Evolutionary conservation across 2,888 invertebrate genomes (phyloP).

Genomic region (Neoascia interrupta): DNA sequence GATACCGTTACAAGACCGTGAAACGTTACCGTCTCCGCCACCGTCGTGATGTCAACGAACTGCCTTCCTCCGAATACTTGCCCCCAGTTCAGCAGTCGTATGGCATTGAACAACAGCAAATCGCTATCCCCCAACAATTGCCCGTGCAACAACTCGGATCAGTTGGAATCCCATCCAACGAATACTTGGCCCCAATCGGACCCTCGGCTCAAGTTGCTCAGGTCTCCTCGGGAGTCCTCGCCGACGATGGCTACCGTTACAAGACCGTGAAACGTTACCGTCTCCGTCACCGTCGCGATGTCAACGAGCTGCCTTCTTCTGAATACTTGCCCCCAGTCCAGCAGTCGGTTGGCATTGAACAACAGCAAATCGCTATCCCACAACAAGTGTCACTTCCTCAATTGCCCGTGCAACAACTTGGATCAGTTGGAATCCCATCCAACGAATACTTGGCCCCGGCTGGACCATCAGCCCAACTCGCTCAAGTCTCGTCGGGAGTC

Average conservation of each 20-base stretch:
- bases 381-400: neutral
- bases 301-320: slow-evolving; percentile 70
- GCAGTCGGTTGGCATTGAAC: neutral
- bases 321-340: slow-evolving; percentile 56
- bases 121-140: neutral
- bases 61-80: slow-evolving; percentile 73
- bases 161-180: slow-evolving; percentile 17
- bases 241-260: slow-evolving; percentile 66
- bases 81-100: slow-evolving; percentile 33
- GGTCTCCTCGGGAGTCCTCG: slow-evolving; percentile 32
- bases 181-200: slow-evolving; percentile 48
- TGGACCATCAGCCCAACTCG: slow-evolving; percentile 13
- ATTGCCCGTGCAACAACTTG: neutral
- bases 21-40: slow-evolving; percentile 58
- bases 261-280: slow-evolving; percentile 49
- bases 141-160: neutral
- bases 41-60: slow-evolving; percentile 76
- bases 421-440: slow-evolving; percentile 3
- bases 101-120: neutral
- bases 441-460: slow-evolving; percentile 51
- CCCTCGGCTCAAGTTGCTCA: slow-evolving; percentile 31
- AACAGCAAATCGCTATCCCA: neutral
- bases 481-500: slow-evolving; percentile 11
- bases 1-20: slow-evolving; percentile 64
- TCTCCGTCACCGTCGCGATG: slow-evolving; percentile 70